A percentile compares a stretch with the other conserved stretches of the same genome.
Evolutionary conservation across 2,888 invertebrate genomes (phyloP).

Genomic region (Beris chalybata): DNA sequence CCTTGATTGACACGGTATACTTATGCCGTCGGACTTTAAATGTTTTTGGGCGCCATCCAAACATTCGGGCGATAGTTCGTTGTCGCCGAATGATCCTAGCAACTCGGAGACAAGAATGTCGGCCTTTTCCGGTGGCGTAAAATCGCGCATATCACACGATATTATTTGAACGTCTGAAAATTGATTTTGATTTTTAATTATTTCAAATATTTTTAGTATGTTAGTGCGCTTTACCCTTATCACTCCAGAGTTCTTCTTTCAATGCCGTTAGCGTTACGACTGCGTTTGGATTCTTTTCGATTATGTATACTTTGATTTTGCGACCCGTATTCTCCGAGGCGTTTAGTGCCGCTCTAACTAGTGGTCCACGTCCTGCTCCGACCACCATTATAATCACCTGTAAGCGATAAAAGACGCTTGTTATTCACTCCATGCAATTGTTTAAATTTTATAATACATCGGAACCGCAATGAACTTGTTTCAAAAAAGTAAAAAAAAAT

Average conservation of each 20-base stretch:
- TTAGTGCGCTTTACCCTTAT: slow-evolving; percentile 53
- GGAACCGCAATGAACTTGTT: too few species aligned
- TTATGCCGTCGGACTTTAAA: slow-evolving; percentile 82
- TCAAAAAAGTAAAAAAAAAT: too few species aligned
- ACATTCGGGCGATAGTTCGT: slow-evolving; percentile 98
- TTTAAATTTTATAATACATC: too few species aligned
- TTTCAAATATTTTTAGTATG: neutral
- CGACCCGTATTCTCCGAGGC: slow-evolving; percentile 72
- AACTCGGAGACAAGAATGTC: slow-evolving; percentile 96
- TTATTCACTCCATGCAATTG: too few species aligned
- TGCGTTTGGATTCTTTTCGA: slow-evolving; percentile 98
- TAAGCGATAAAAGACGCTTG: slow-evolving; percentile 7
- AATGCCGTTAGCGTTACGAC: slow-evolving; percentile 79
- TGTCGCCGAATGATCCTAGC: slow-evolving; percentile 96
- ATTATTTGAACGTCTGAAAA: slow-evolving; percentile 70
- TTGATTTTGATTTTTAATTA: neutral
- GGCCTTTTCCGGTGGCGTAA: slow-evolving; percentile 80
- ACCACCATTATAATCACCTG: slow-evolving; percentile 78
- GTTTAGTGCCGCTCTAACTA: slow-evolving; percentile 85
- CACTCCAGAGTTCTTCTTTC: slow-evolving; percentile 76
- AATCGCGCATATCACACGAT: slow-evolving; percentile 84
- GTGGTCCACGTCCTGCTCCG: slow-evolving; percentile 93
- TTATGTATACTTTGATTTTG: slow-evolving; percentile 83
- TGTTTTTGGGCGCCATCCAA: slow-evolving; percentile 90
- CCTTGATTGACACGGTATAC: slow-evolving; percentile 86